These are phyloP conservation scores for Lophochroa leadbeateri DNA, from an alignment of 2,113 vertebrate genomes.

Conservation along the genomic window DNA sequence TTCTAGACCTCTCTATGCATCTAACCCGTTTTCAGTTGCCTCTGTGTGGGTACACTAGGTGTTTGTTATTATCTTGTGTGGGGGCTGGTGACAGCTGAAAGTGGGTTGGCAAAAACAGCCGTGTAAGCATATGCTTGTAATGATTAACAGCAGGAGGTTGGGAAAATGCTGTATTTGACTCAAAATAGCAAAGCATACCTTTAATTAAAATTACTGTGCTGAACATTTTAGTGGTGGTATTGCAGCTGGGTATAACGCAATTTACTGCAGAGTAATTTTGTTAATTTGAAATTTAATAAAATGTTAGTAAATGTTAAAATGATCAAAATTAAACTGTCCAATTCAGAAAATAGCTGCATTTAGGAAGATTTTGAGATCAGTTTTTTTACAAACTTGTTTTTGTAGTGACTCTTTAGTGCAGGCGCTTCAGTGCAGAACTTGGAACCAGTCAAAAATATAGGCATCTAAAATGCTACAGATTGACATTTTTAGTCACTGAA, in stretches of 20 bases:
- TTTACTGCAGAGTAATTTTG: background rate
- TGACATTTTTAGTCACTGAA: background rate
- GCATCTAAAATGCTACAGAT: constrained; percentile 4
- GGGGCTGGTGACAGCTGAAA: constrained; percentile 49
- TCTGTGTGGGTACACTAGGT: background rate
- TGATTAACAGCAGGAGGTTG: constrained; percentile 4
- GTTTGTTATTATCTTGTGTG: constrained; percentile 46
- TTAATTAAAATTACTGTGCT: background rate
- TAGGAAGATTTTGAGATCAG: background rate
- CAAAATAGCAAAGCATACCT: background rate
- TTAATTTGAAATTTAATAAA: background rate
- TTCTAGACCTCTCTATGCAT: background rate
- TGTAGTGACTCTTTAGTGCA: background rate
- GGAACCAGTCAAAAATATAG: background rate
- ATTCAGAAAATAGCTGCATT: background rate
- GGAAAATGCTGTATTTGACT: background rate
- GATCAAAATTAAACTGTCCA: background rate
- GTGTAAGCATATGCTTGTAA: constrained; percentile 9
- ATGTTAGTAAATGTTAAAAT: background rate
- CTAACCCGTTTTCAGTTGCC: background rate
- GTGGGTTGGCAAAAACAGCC: constrained; percentile 21
- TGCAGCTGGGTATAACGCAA: background rate
- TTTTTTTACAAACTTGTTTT: background rate
- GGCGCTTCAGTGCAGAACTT: background rate
- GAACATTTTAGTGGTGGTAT: background rate